Evolutionary conservation across 2,113 vertebrate species (phyloP).

Genomic region (Choloepus hoffmanni): DNA sequence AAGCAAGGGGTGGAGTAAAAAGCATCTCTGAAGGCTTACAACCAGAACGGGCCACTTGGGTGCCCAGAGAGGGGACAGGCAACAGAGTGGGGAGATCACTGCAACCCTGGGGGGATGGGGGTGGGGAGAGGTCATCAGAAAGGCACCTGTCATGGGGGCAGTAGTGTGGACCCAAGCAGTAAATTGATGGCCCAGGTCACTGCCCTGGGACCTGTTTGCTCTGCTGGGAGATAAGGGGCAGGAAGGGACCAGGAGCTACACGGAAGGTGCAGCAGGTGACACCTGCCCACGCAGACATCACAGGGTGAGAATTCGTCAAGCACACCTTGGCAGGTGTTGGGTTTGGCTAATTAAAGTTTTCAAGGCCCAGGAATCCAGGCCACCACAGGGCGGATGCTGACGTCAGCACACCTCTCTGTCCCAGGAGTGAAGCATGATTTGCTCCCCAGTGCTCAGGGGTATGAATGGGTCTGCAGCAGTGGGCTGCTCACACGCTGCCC

Average conservation of each 20-base stretch:
- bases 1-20: neutral
- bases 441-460: neutral
- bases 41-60: neutral
- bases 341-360: conserved; percentile 82
- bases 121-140: neutral
- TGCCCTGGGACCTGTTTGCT: conserved; percentile 79
- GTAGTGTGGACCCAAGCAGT: neutral
- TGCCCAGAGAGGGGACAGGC: neutral
- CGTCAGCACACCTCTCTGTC: neutral
- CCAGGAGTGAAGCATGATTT: neutral
- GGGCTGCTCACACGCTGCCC: neutral
- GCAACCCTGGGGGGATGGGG: neutral
- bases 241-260: neutral
- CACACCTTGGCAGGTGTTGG: conserved; percentile 71
- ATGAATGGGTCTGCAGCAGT: neutral
- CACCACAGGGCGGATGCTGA: neutral
- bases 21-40: neutral
- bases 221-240: conserved; percentile 79
- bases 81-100: neutral
- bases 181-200: conserved; percentile 67
- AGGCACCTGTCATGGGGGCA: neutral
- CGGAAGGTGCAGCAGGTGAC: neutral
- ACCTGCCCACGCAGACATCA: conserved; percentile 44
- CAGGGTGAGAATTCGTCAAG: conserved; percentile 69
- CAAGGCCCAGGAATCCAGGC: conserved; percentile 74